Evolutionary conservation across 2,888 invertebrate species (phyloP).

Genomic region (Eupithecia centaureata): DNA sequence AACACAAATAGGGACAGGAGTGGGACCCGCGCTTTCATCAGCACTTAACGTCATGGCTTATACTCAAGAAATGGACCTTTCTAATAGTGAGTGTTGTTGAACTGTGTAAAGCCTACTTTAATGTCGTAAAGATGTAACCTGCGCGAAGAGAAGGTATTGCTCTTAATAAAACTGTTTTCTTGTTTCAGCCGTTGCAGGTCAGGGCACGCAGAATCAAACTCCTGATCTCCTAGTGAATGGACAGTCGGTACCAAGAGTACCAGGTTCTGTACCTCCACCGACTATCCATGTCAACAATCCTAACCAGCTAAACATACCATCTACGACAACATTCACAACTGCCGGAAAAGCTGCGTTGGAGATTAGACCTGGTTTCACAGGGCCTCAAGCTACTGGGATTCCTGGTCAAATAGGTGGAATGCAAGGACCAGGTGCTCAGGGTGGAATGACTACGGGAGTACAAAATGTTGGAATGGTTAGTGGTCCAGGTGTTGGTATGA

Average conservation of each 20-base stretch:
- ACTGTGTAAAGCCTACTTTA: no score
- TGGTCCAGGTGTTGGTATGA: constrained; percentile 14
- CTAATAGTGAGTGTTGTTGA: constrained; percentile 46
- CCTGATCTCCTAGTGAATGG: constrained; percentile 75
- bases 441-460: constrained; percentile 18
- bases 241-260: constrained; percentile 45
- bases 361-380: constrained; percentile 19
- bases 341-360: constrained; percentile 36
- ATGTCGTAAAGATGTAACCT: neutral
- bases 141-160: neutral
- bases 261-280: constrained; percentile 33
- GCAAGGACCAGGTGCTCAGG: constrained; percentile 10
- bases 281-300: constrained; percentile 38
- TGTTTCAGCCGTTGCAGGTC: constrained; percentile 14
- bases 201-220: constrained; percentile 56
- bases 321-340: constrained; percentile 29
- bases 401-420: constrained; percentile 12
- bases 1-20: constrained; percentile 73
- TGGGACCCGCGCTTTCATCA: constrained; percentile 86
- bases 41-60: constrained; percentile 94
- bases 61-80: constrained; percentile 87
- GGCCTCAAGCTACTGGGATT: constrained; percentile 18
- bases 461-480: constrained; percentile 9
- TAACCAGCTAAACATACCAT: constrained; percentile 51
- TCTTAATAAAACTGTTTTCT: neutral